phyloP scores from a whole-genome alignment of 2,888 invertebrate species.

The Candidula unifasciata region DNA sequence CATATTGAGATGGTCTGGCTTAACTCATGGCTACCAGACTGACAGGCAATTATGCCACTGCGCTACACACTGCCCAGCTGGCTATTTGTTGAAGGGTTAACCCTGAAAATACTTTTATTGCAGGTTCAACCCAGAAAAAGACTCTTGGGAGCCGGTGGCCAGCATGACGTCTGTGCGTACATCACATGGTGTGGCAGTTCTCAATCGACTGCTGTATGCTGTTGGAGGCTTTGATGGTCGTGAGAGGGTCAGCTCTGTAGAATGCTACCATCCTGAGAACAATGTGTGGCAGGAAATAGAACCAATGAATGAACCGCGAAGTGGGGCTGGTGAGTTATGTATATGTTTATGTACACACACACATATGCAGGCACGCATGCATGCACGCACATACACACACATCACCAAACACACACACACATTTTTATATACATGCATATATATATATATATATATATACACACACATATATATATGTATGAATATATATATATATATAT shows the following conservation, averaged over 20 bases:
- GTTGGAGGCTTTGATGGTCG: conserved; percentile 93
- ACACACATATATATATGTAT: too few relatives aligned
- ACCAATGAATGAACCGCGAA: conserved; percentile 87
- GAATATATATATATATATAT: too few relatives aligned
- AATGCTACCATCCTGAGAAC: conserved; percentile 95
- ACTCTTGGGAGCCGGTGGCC: conserved; percentile 87
- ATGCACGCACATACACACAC: too few relatives aligned
- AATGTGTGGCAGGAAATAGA: conserved; percentile 90
- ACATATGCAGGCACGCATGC: too few relatives aligned
- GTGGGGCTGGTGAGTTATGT: conserved; percentile 85
- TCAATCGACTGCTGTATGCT: conserved; percentile 84
- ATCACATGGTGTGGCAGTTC: conserved; percentile 83
- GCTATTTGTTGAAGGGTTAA: too few relatives aligned
- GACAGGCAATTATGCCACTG: too few relatives aligned
- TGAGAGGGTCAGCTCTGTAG: conserved; percentile 87
- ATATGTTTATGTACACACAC: neutral
- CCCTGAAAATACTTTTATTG: conserved; percentile 49
- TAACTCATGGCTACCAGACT: too few relatives aligned
- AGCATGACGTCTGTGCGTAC: conserved; percentile 81
- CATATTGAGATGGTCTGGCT: too few relatives aligned
- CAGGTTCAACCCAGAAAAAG: conserved; percentile 91
- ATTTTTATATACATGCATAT: neutral
- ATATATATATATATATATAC: neutral
- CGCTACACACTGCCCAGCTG: too few relatives aligned
- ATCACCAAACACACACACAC: too few relatives aligned